These are phyloP conservation scores for Spinibarbus caldwelli DNA, from an alignment of 2,797 vertebrate species.

Conservation along the genomic window DNA sequence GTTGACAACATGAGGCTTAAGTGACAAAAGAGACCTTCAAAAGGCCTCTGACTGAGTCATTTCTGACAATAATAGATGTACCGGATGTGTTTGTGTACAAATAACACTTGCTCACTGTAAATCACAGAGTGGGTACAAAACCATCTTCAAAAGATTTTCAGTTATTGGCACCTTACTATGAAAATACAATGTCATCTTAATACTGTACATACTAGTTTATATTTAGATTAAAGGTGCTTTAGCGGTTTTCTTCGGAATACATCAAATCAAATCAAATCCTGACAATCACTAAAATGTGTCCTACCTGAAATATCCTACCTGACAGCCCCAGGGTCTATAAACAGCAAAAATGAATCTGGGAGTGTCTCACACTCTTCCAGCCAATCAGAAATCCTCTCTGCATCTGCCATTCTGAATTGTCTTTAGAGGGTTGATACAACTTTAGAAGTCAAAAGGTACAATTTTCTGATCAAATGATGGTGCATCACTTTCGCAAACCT, in stretches of 20 bases:
- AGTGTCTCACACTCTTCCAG: background rate
- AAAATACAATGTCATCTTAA: background rate
- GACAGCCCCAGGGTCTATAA: background rate
- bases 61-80: slow-evolving; percentile 19
- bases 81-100: slow-evolving; percentile 9
- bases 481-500: background rate
- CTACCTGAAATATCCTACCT: background rate
- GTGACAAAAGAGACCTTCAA: slow-evolving; percentile 40
- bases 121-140: slow-evolving; percentile 12
- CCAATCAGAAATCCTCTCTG: background rate
- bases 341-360: background rate
- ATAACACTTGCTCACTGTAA: background rate
- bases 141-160: background rate
- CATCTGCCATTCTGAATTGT: background rate
- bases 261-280: background rate
- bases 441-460: background rate
- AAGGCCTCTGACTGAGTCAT: slow-evolving; percentile 15
- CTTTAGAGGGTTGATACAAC: background rate
- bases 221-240: background rate
- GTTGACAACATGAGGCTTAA: slow-evolving; percentile 17
- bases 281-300: background rate
- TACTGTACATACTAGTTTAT: background rate
- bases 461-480: background rate
- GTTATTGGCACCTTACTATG: background rate
- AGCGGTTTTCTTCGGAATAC: background rate